phyloP scores from a whole-genome alignment of 2,797 vertebrate genomes.

The Catamblyrhynchus diadema region DNA sequence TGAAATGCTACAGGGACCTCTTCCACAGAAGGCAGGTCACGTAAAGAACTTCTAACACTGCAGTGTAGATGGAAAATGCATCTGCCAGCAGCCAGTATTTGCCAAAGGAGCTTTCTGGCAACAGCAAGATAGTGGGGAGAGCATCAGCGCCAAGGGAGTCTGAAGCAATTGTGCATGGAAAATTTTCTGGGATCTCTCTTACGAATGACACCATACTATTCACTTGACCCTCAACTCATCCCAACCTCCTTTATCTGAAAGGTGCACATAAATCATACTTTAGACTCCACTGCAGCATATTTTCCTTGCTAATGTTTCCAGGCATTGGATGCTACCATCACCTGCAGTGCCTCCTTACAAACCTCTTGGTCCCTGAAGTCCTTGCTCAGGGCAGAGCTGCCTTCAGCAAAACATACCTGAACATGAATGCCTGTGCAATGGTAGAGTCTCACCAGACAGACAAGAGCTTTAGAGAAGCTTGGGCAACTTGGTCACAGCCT shows the following conservation, averaged over 20 bases:
- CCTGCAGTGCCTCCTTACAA: background rate
- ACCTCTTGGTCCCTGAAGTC: background rate
- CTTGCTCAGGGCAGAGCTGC: background rate
- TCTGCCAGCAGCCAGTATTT: background rate
- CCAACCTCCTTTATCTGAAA: conserved; percentile 23
- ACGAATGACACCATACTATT: background rate
- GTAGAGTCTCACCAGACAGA: background rate
- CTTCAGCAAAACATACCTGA: background rate
- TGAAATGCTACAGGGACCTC: background rate
- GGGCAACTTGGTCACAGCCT: background rate
- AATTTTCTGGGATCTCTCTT: conserved; percentile 20
- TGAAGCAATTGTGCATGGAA: conserved; percentile 12
- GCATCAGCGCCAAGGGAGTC: background rate
- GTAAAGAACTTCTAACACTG: background rate
- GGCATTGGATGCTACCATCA: background rate
- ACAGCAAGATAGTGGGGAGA: background rate
- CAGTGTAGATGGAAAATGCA: conserved; percentile 13
- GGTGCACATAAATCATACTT: background rate
- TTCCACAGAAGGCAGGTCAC: background rate
- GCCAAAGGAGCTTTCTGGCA: conserved; percentile 38
- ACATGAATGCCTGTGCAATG: background rate
- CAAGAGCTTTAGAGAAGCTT: background rate
- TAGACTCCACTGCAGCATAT: background rate
- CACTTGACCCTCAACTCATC: background rate
- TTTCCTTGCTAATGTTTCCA: background rate